phyloP scores from a whole-genome alignment of 2,888 invertebrate species.

The Macroteleia sp. region DNA sequence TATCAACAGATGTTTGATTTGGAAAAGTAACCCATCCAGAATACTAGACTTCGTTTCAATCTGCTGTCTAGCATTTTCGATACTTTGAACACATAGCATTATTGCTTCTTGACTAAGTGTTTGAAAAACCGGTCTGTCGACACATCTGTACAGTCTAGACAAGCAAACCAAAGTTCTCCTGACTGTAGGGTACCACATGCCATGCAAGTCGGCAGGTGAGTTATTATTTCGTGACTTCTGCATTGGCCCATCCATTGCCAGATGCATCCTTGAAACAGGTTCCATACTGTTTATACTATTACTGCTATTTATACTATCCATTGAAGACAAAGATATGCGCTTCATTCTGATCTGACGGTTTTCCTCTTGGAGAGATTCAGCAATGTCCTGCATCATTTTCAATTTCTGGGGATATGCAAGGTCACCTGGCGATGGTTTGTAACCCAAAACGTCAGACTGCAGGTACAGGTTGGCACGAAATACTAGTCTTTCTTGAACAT shows the following conservation, averaged over 20 bases:
- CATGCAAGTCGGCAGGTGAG: slow-evolving; percentile 98
- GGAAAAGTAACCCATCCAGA: slow-evolving; percentile 97
- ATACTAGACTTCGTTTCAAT: slow-evolving; percentile 90
- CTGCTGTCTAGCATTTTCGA: slow-evolving; percentile 91
- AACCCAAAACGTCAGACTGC: slow-evolving; percentile 94
- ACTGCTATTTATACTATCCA: slow-evolving; percentile 71
- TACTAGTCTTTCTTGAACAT: slow-evolving; percentile 97
- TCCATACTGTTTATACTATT: slow-evolving; percentile 65
- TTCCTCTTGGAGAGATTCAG: slow-evolving; percentile 80
- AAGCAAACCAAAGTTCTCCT: slow-evolving; percentile 96
- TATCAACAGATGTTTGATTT: slow-evolving; percentile 97
- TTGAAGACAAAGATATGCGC: slow-evolving; percentile 77
- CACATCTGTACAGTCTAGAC: slow-evolving; percentile 95
- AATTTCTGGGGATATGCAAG: slow-evolving; percentile 98
- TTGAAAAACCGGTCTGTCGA: slow-evolving; percentile 98
- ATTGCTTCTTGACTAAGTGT: slow-evolving; percentile 98
- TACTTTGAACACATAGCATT: slow-evolving; percentile 94
- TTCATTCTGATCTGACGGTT: slow-evolving; percentile 77
- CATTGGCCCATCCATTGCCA: slow-evolving; percentile 75
- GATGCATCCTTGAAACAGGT: slow-evolving; percentile 74
- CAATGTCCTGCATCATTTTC: slow-evolving; percentile 96
- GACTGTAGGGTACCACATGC: slow-evolving; percentile 99
- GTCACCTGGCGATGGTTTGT: slow-evolving; percentile 96
- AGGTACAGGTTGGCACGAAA: slow-evolving; percentile 97
- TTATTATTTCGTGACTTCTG: slow-evolving; percentile 84